Evolutionary conservation across 2,113 vertebrate genomes (phyloP), one percentile per base, ranked within the genome.

Genomic region (Litocranius walleri): DNA sequence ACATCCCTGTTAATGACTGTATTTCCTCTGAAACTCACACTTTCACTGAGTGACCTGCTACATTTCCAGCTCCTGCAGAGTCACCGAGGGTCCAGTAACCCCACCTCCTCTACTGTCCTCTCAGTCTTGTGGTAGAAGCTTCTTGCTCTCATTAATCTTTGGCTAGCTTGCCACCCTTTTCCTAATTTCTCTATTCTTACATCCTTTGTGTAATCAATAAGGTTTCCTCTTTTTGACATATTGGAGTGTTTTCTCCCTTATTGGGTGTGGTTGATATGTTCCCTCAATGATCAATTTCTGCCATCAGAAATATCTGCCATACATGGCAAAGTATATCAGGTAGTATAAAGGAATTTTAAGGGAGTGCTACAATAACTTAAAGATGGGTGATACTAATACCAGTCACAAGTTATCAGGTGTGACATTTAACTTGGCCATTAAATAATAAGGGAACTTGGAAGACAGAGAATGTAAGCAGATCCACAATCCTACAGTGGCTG

Each of bases 381-480:
- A 83, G 45, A 57, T 16, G 19, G 30, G 43, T 30, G 48, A 56
- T 45, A 30, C 40, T 74, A 93, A 90, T 40, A 40, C 5, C 29
- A 80, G 25, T 48, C 30, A 30, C 13, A 16, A 83, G 33, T 23
- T n/a, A 87, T 57, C 62, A 71, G 36, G 29, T 29, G 15, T 92
- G 64, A 92, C 62, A 62, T 92, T 95, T 61, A 77, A 77, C 14
- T 88, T 95, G 81, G 36, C 36, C 50, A 23, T 56, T n/a, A 62
- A 36, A 74, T 71, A 88, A 64, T 11, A 30, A 48, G 9, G 29
- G 27, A 89, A 4, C 10, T 43, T 2, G 8, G 12, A 71, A 40
- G n/a, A 36, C 9, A 36, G 67, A 71, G 40, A 27, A 77, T 7
- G 71, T 12, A 27, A 77, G 23, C 2, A 77, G 40, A 77, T 12